These are phyloP conservation scores for Epizoanthus scotinus DNA, from an alignment of 92 coral and sea anemone species.

Conservation along the genomic window DNA sequence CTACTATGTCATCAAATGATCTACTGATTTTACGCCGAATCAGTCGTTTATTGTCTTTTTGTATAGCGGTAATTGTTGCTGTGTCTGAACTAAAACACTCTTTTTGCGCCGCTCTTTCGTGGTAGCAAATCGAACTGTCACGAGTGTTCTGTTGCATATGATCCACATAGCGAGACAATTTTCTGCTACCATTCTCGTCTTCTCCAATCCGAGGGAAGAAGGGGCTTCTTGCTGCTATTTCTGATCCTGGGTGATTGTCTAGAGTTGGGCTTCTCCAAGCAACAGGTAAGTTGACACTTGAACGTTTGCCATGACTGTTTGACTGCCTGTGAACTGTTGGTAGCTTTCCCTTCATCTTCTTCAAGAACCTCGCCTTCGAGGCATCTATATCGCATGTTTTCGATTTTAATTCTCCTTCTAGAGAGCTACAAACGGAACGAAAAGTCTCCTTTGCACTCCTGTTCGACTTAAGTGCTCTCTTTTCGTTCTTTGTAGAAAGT, in stretches of 20 bases:
- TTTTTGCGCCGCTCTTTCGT: not conserved
- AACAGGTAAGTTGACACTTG: not conserved
- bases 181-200: not conserved
- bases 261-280: not conserved
- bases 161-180: not conserved
- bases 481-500: conserved; percentile 17
- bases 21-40: conserved; percentile 6
- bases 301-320: not conserved
- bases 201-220: not conserved
- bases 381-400: conserved; percentile 9
- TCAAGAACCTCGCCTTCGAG: conserved; percentile 19
- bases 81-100: not conserved
- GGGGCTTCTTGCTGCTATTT: not conserved
- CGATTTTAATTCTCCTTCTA: conserved; percentile 14
- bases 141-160: not conserved
- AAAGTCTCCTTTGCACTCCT: conserved; percentile 19
- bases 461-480: conserved; percentile 7
- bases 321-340: not conserved
- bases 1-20: not conserved
- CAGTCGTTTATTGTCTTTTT: not conserved
- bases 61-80: not conserved
- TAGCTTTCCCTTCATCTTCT: not conserved
- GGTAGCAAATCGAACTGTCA: not conserved
- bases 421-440: conserved; percentile 13
- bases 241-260: not conserved